Evolutionary conservation across 2,797 vertebrate species (phyloP).

Genomic region (Chaetodon trifasciatus): DNA sequence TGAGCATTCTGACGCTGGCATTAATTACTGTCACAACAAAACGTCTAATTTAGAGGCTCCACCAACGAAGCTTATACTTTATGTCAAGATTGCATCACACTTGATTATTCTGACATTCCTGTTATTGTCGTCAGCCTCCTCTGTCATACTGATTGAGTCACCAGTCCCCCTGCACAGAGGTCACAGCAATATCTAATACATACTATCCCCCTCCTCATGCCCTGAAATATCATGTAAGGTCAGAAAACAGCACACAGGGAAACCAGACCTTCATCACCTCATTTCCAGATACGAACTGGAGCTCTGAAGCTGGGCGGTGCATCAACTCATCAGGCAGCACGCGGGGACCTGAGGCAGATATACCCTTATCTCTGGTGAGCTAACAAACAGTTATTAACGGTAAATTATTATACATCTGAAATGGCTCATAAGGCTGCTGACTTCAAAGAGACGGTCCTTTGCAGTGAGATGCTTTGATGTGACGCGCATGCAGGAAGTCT

Average conservation of each 20-base stretch:
- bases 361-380: slow-evolving; percentile 41
- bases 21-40: not conserved
- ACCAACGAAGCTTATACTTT: not conserved
- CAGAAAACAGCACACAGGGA: slow-evolving; percentile 1
- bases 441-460: slow-evolving; percentile 58
- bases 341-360: slow-evolving; percentile 19
- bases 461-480: slow-evolving; percentile 54
- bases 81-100: not conserved
- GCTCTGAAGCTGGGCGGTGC: slow-evolving; percentile 11
- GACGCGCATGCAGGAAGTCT: slow-evolving; percentile 25
- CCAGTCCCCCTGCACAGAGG: not conserved
- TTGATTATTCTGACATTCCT: not conserved
- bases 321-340: slow-evolving; percentile 17
- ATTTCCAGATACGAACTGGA: slow-evolving; percentile 1
- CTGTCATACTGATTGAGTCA: not conserved
- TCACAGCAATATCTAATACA: not conserved
- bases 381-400: slow-evolving; percentile 60
- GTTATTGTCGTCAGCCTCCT: not conserved
- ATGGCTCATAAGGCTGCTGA: slow-evolving; percentile 27
- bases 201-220: slow-evolving; percentile 2
- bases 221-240: not conserved
- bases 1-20: too few relatives aligned
- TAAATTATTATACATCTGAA: slow-evolving; percentile 51
- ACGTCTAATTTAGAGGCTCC: not conserved
- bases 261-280: slow-evolving; percentile 6